phyloP scores from a whole-genome alignment of 92 coral and sea anemone species.

The Plumapathes pennacea region DNA sequence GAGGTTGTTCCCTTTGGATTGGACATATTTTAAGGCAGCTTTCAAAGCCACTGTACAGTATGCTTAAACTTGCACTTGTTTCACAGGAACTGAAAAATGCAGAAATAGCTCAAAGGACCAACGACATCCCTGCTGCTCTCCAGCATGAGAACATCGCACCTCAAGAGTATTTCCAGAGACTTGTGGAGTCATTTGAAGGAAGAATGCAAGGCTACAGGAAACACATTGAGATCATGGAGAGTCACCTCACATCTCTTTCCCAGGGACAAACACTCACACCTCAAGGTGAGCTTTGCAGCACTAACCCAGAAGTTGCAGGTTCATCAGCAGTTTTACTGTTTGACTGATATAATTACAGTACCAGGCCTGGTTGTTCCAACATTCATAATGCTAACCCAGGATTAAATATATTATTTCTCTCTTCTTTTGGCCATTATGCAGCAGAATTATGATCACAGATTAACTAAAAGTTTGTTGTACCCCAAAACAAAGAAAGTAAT shows the following conservation, averaged over 20 bases:
- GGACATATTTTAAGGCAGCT: background rate
- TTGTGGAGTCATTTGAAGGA: slow-evolving; percentile 94
- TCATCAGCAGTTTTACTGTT: no score
- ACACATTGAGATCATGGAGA: slow-evolving; percentile 95
- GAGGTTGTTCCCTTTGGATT: no score
- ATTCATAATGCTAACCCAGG: no score
- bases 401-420: no score
- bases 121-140: slow-evolving; percentile 86
- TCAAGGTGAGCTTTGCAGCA: slow-evolving; percentile 56
- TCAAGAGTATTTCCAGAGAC: slow-evolving; percentile 86
- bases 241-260: slow-evolving; percentile 86
- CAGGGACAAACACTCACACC: slow-evolving; percentile 94
- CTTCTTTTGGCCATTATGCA: no score
- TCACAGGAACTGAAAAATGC: slow-evolving; percentile 94
- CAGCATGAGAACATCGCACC: slow-evolving; percentile 96
- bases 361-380: no score
- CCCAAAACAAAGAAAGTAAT: no score
- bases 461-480: no score
- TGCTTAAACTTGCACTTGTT: background rate
- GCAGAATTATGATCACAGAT: no score
- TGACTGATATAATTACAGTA: no score
- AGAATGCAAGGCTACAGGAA: slow-evolving; percentile 89
- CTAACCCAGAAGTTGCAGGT: background rate
- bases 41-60: background rate
- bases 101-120: slow-evolving; percentile 94